Conservation (phyloP, 2,888 invertebrate genomes). For the Steinernema scapterisci region DNA sequence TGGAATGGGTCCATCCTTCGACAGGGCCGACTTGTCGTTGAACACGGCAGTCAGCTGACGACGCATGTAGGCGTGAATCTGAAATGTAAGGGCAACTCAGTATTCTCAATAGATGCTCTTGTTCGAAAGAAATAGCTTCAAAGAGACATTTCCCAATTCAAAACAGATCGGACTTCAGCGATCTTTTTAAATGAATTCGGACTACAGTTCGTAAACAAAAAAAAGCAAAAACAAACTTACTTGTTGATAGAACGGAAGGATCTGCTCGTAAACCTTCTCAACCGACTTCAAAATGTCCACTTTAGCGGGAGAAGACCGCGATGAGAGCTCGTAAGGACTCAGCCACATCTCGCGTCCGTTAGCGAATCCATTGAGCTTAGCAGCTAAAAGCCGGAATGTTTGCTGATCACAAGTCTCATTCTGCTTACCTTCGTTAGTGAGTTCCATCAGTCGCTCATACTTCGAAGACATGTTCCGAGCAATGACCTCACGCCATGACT, state of each 20-base stretch:
- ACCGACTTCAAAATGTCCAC: constrained; percentile 56
- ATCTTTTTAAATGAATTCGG: too few relatives aligned
- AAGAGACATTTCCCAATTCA: too few relatives aligned
- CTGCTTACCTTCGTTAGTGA: constrained; percentile 59
- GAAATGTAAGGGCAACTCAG: neutral
- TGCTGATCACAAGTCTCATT: neutral
- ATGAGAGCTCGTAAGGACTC: constrained; percentile 62
- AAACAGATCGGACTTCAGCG: too few relatives aligned
- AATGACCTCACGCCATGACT: constrained; percentile 44
- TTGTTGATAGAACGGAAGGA: constrained; percentile 66
- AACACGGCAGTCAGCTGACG: constrained; percentile 61
- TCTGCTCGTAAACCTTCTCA: constrained; percentile 54
- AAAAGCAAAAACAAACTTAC: too few relatives aligned
- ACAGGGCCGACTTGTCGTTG: constrained; percentile 50
- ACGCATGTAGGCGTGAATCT: constrained; percentile 67
- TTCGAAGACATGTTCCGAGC: constrained; percentile 44
- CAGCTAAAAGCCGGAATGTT: constrained; percentile 47
- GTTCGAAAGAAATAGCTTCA: too few relatives aligned
- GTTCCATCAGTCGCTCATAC: constrained; percentile 55
- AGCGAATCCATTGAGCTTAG: constrained; percentile 62
- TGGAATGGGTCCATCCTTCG: constrained; percentile 65
- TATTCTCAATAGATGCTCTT: too few relatives aligned
- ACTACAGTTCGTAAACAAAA: too few relatives aligned
- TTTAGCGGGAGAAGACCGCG: constrained; percentile 33
- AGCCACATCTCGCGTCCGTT: constrained; percentile 67